phyloP scores from a whole-genome alignment of 1,140 invertebrate species.

The roundworm (Caenorhabditis elegans) region WBcel235 BX284605.5:13702501-13703000 shows the following conservation, averaged over 20 bases:
- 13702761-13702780: not conserved
- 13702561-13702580: too few relatives aligned
- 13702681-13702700: not conserved
- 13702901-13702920: not conserved
- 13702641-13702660: not conserved
- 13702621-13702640: not conserved
- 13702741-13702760: not conserved
- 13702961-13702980: not conserved
- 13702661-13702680: not conserved
- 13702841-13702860: not conserved
- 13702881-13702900: constrained; percentile 5
- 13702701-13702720: not conserved
- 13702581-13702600: too few relatives aligned
- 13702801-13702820: not conserved
- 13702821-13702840: not conserved
- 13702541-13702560: too few relatives aligned
- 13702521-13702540: too few relatives aligned
- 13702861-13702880: not conserved
- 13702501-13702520: too few relatives aligned
- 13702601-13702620: not conserved
- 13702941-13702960: not conserved
- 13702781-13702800: not conserved
- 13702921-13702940: not conserved
- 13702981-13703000: not conserved
- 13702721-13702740: not conserved